Evolutionary conservation across 1,140 invertebrate genomes (phyloP), one percentile per base, ranked within the genome.

Genomic region (Calliphora vicina): DNA sequence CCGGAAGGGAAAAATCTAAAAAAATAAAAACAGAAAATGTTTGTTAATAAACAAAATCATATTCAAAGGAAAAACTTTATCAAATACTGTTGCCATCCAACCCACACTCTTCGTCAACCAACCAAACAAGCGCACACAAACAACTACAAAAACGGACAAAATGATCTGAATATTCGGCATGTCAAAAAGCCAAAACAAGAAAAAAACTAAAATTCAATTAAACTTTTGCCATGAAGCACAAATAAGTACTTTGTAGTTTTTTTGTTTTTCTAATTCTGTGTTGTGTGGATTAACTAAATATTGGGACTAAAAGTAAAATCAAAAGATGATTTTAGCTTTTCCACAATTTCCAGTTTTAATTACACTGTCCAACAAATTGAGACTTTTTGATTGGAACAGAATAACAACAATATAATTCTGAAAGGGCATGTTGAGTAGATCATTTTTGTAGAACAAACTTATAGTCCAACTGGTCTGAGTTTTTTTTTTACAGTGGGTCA

Each of bases 181-280:
- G 27, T 74, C 27, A 17, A 29, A 74, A 74, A 29, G n/a, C 9
- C 6, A 26, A 23, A 35, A 27, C 25, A 74, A 29, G n/a, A 27
- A 74, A 74, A 26, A 74, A 74, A 73, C 20, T 27, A 73, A 73
- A 73, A 74, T n/a, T 74, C 72, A 74, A 74, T 74, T 74, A 27
- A 74, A 74, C 72, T 74, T 74, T 42, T 74, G 26, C 72, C 27
- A 74, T 74, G 26, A 42, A 42, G 72, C 72, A 50, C 0, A 74
- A 74, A 74, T 74, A 74, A 74, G 27, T 42, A 74, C 72, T 74
- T 74, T 35, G 35, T 35, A 35, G 35, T 35, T 1, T 35, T 74
- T 74, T n/a, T 50, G 8, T 2, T 35, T 10, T 6, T 8, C 10
- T 35, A n/a, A n/a, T 35, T 35, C 10, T 35, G 10, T 0, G 35